Conservation (phyloP, 2,888 invertebrate genomes). For the Ectropis crepuscularia region DNA sequence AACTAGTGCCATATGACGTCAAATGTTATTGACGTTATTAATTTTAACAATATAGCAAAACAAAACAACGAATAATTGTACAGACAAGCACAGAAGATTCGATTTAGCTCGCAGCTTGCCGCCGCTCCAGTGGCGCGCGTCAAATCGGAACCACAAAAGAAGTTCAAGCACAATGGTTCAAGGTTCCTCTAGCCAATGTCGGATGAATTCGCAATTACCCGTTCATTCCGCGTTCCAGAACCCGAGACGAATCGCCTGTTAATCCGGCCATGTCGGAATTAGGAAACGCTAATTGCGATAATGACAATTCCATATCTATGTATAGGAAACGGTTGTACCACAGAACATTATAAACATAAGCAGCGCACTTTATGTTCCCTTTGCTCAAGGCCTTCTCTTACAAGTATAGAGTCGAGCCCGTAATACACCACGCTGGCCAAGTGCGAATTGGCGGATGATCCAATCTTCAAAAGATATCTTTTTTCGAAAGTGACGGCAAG, state of each 20-base stretch:
- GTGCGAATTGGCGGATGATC: no score
- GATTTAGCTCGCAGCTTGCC: constrained; percentile 27
- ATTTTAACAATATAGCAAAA: background rate
- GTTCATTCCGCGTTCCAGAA: constrained; percentile 61
- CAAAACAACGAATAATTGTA: constrained; percentile 5
- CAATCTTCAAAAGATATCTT: no score
- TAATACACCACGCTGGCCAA: no score
- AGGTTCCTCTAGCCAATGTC: constrained; percentile 47
- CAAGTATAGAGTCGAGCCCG: no score
- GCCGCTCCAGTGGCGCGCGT: constrained; percentile 48
- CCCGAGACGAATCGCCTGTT: constrained; percentile 63
- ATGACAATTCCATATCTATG: background rate
- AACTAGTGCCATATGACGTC: background rate
- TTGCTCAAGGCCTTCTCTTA: no score
- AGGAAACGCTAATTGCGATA: constrained; percentile 51
- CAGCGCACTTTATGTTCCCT: no score
- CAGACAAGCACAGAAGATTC: constrained; percentile 3
- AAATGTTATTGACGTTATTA: background rate
- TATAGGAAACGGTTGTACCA: background rate
- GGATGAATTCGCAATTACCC: constrained; percentile 59
- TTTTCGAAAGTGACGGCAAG: no score
- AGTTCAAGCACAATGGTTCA: constrained; percentile 63
- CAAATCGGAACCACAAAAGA: constrained; percentile 48
- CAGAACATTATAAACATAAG: no score
- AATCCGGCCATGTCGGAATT: constrained; percentile 71